Conservation (phyloP, 2,888 invertebrate genomes). For the Anticlea derivata region DNA sequence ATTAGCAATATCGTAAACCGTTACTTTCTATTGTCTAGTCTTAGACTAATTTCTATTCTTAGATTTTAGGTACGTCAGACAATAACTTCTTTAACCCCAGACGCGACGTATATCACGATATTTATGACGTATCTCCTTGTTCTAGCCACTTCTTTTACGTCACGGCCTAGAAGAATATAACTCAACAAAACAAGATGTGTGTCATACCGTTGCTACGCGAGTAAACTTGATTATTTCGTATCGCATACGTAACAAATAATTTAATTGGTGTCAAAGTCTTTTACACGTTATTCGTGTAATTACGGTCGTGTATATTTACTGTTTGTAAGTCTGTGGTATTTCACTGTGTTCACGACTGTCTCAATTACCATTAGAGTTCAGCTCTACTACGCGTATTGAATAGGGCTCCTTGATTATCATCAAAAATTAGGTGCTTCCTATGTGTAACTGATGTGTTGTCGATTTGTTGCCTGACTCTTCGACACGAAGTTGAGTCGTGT, state of each 20-base stretch:
- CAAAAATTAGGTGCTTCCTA: constrained; percentile 36
- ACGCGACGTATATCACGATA: constrained; percentile 39
- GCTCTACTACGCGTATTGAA: constrained; percentile 27
- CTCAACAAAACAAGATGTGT: constrained; percentile 25
- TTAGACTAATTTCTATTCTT: background rate
- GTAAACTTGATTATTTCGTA: constrained; percentile 27
- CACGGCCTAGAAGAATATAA: constrained; percentile 6
- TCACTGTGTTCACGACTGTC: constrained; percentile 32
- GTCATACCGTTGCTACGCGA: constrained; percentile 32
- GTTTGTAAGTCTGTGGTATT: constrained; percentile 22
- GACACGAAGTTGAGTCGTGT: constrained; percentile 32
- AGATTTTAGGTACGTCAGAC: background rate
- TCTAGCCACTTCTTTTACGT: constrained; percentile 9
- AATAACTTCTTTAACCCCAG: background rate
- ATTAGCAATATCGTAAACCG: too few species aligned
- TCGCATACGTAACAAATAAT: constrained; percentile 36
- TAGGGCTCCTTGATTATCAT: constrained; percentile 31
- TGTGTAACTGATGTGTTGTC: constrained; percentile 21
- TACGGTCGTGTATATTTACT: constrained; percentile 27
- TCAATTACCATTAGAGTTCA: constrained; percentile 34
- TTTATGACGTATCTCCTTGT: constrained; percentile 27
- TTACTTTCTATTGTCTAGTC: too few species aligned
- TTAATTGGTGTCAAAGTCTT: constrained; percentile 40
- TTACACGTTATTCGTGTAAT: constrained; percentile 34
- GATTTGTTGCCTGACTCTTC: constrained; percentile 26